phyloP scores from a whole-genome alignment of 1,140 invertebrate genomes.

The Archegozetes longisetosus region DNA sequence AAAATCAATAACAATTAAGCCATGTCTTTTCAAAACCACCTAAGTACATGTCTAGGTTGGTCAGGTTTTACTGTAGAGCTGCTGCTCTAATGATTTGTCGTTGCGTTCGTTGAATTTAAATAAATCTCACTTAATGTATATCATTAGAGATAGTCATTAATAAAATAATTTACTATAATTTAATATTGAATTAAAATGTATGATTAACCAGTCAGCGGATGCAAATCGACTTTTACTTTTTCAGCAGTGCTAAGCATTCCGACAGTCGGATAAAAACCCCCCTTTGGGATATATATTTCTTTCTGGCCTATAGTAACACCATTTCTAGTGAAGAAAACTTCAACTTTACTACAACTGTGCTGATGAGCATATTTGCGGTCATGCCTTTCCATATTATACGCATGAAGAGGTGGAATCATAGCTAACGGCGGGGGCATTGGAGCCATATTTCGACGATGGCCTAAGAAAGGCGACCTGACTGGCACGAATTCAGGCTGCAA shows the following conservation, averaged over 20 bases:
- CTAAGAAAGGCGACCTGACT: not conserved
- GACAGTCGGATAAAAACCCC: conserved; percentile 40
- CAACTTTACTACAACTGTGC: not conserved
- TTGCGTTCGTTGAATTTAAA: too few relatives aligned
- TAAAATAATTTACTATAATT: too few relatives aligned
- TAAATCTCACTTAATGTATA: too few relatives aligned
- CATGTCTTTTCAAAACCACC: not conserved
- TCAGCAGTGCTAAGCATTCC: conserved; percentile 41
- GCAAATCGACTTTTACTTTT: conserved; percentile 37
- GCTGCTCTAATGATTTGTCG: too few relatives aligned
- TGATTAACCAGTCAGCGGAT: conserved; percentile 36
- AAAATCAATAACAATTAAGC: not conserved
- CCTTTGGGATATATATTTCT: conserved; percentile 36
- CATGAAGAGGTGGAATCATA: not conserved
- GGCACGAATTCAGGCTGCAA: not conserved
- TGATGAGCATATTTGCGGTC: not conserved
- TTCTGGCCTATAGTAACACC: conserved; percentile 37
- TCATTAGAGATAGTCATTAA: too few relatives aligned
- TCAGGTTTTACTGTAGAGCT: too few relatives aligned
- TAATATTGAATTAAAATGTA: too few relatives aligned
- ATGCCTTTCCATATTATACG: not conserved
- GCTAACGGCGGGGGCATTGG: not conserved
- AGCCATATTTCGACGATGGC: not conserved
- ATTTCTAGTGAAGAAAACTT: conserved; percentile 42
- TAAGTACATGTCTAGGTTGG: not conserved